Percentiles rank a stretch among this genome's conserved stretches.
These are phyloP conservation scores for Todiramphus saurophagus DNA, from an alignment of 2,113 vertebrate species.

Conservation along the genomic window DNA sequence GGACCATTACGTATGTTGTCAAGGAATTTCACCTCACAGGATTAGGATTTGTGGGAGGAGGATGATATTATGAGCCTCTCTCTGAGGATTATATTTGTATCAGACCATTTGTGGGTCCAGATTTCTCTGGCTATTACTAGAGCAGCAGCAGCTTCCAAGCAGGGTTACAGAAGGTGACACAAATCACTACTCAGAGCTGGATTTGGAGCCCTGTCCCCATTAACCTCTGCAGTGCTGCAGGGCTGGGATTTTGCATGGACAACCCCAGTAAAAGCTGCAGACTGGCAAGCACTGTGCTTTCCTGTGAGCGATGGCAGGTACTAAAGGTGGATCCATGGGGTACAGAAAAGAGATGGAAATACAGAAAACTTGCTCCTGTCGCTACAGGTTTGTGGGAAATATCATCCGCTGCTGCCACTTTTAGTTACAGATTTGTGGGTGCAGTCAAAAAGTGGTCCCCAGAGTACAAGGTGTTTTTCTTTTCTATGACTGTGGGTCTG, in stretches of 20 bases:
- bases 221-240: not conserved
- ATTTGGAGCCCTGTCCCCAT: accelerated
- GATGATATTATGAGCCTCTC: too few relatives aligned
- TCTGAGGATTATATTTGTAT: not conserved
- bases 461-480: not conserved
- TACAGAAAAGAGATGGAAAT: not conserved
- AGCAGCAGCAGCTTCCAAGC: not conserved
- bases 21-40: not conserved
- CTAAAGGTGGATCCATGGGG: not conserved
- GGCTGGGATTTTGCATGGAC: not conserved
- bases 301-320: accelerated
- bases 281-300: not conserved
- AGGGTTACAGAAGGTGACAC: not conserved
- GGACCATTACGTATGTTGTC: accelerated
- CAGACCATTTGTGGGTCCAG: not conserved
- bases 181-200: not conserved
- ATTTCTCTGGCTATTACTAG: not conserved
- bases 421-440: not conserved
- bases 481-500: not conserved
- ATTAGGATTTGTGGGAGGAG: not conserved
- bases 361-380: not conserved
- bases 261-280: not conserved
- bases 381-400: not conserved
- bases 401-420: too few relatives aligned
- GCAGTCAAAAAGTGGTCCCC: not conserved